phyloP scores from a whole-genome alignment of 1,140 invertebrate species.

The Anastatus disparis region DNA sequence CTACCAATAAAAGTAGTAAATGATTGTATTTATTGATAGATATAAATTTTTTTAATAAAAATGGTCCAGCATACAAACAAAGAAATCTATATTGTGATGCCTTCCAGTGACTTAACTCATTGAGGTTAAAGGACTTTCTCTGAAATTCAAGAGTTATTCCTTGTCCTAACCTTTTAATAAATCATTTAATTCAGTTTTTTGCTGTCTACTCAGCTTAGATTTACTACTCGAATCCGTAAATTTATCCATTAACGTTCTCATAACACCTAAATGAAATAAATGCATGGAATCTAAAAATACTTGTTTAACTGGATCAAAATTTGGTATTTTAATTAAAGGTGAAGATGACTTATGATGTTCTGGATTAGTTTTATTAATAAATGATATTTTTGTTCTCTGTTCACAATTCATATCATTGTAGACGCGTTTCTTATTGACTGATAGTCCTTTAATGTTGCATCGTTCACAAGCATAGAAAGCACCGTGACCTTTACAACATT shows the following conservation, averaged over 20 bases:
- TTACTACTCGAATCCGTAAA: no score
- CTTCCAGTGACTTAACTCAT: no score
- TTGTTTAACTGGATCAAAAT: not conserved
- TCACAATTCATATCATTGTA: not conserved
- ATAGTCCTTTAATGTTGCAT: not conserved
- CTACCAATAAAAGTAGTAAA: conserved; percentile 43
- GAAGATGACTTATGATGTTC: not conserved
- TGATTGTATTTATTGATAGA: no score
- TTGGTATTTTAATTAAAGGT: not conserved
- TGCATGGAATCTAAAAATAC: not conserved
- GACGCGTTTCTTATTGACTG: not conserved
- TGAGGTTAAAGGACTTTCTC: no score
- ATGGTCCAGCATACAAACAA: no score
- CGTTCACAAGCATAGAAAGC: conserved; percentile 37
- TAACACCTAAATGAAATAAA: not conserved
- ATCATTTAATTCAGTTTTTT: no score
- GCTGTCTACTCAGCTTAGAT: no score
- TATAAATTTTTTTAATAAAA: no score
- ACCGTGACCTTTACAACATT: conserved; percentile 39
- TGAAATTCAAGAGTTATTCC: no score
- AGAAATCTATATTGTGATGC: no score
- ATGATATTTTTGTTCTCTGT: not conserved
- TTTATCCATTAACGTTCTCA: not conserved
- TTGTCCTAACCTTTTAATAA: no score
- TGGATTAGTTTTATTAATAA: not conserved